Conservation (phyloP, 2,113 vertebrate genomes). For the Thomomys bottae region DNA sequence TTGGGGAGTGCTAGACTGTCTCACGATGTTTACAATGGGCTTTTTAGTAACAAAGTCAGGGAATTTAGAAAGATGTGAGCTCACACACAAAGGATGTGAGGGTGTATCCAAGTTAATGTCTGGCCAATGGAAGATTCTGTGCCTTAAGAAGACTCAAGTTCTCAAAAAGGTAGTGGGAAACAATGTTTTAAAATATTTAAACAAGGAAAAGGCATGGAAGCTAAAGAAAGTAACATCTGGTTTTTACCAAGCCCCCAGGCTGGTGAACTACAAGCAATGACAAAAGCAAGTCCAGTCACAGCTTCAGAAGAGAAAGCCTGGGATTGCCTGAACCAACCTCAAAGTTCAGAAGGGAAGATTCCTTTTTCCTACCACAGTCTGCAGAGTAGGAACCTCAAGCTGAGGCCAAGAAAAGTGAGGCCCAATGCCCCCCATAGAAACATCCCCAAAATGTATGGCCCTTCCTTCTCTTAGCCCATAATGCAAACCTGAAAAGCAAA, state of each 20-base stretch:
- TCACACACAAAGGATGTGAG: not conserved
- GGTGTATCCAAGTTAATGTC: constrained; percentile 6
- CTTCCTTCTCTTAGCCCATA: not conserved
- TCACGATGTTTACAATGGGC: not conserved
- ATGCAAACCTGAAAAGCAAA: not conserved
- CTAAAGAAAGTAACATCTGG: constrained; percentile 7
- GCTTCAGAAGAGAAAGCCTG: not conserved
- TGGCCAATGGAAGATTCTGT: constrained; percentile 43
- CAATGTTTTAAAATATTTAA: constrained; percentile 65
- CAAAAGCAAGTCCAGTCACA: not conserved
- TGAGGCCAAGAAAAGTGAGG: not conserved
- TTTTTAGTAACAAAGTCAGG: not conserved
- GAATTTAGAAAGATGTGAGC: not conserved
- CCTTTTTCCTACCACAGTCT: not conserved
- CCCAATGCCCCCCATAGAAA: not conserved
- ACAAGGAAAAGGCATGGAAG: constrained; percentile 52
- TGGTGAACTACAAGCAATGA: constrained; percentile 52
- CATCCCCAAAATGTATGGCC: not conserved
- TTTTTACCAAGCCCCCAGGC: constrained; percentile 29
- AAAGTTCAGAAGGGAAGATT: not conserved
- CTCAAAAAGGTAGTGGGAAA: not conserved
- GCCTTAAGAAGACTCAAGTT: constrained; percentile 34
- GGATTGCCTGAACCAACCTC: not conserved
- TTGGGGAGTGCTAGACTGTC: not conserved
- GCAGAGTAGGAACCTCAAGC: not conserved